phyloP scores from a whole-genome alignment of 2,113 vertebrate species.

The Phodopus roborovskii region DNA sequence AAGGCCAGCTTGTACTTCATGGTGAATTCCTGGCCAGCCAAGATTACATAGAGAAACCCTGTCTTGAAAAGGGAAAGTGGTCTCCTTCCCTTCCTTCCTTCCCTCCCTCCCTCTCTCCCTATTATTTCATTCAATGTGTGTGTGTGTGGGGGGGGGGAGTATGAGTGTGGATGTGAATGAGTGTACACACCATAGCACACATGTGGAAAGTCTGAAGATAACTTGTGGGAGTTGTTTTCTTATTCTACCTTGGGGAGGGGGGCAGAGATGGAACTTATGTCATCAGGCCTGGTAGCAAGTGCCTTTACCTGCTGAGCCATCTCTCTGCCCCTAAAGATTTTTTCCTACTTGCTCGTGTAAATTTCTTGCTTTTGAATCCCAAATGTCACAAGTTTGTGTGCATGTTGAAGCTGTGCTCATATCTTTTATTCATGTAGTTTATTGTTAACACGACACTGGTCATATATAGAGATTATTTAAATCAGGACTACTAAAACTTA shows the following conservation, averaged over 20 bases:
- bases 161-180: background rate
- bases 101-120: no score
- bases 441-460: background rate
- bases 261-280: no score
- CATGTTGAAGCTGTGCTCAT: background rate
- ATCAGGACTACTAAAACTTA: conserved; percentile 20
- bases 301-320: background rate
- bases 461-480: background rate
- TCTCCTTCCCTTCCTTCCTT: no score
- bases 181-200: background rate
- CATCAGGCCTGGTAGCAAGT: no score
- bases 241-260: background rate
- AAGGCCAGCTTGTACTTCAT: background rate
- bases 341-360: background rate
- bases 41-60: background rate
- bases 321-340: background rate
- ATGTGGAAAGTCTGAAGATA: background rate
- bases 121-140: background rate
- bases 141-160: background rate
- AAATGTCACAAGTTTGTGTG: background rate
- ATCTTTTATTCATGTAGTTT: background rate
- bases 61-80: background rate
- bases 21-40: background rate
- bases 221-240: background rate
- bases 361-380: conserved; percentile 5